Evolutionary conservation across 2,888 invertebrate genomes (phyloP).

Genomic region (Caenorhabditis drosophilae): DNA sequence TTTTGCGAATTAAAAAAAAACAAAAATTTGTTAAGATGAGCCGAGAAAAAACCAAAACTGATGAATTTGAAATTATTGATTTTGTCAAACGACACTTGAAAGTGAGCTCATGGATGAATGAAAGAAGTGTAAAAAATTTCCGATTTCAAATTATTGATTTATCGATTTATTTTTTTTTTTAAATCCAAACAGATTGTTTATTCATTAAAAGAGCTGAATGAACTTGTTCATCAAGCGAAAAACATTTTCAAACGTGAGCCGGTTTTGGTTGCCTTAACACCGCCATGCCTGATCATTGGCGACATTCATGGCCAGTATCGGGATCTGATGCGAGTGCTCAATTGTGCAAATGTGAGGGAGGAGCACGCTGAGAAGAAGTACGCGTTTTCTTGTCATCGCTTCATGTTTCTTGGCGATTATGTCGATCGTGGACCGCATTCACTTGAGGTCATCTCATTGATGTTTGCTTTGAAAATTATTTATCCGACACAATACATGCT

Average conservation of each 20-base stretch:
- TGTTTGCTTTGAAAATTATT: slow-evolving; percentile 25
- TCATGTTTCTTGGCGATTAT: slow-evolving; percentile 36
- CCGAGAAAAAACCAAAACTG: too few relatives aligned
- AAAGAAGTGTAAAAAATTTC: not conserved
- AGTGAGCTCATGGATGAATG: not conserved
- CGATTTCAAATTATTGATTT: not conserved
- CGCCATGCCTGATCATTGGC: slow-evolving; percentile 25
- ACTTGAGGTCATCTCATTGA: slow-evolving; percentile 23
- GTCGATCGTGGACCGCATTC: slow-evolving; percentile 36
- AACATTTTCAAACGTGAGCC: slow-evolving; percentile 5
- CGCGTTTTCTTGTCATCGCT: slow-evolving; percentile 4
- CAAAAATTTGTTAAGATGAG: too few relatives aligned
- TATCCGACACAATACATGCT: slow-evolving; percentile 18
- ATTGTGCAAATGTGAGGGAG: not conserved
- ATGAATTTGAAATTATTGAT: slow-evolving; percentile 10
- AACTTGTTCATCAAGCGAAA: slow-evolving; percentile 2
- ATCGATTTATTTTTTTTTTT: slow-evolving; percentile 1
- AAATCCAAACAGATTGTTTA: slow-evolving; percentile 15
- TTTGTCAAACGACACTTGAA: not conserved
- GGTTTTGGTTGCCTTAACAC: slow-evolving; percentile 14
- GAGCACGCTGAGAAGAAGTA: not conserved
- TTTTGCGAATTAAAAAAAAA: too few relatives aligned
- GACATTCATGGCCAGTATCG: slow-evolving; percentile 33
- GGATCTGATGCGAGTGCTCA: slow-evolving; percentile 24
- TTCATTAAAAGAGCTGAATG: slow-evolving; percentile 7